Evolutionary conservation across 23 tunicate genomes (phyloP), one percentile per base, ranked within the genome.

Genomic region (Halocynthia aurantium): DNA sequence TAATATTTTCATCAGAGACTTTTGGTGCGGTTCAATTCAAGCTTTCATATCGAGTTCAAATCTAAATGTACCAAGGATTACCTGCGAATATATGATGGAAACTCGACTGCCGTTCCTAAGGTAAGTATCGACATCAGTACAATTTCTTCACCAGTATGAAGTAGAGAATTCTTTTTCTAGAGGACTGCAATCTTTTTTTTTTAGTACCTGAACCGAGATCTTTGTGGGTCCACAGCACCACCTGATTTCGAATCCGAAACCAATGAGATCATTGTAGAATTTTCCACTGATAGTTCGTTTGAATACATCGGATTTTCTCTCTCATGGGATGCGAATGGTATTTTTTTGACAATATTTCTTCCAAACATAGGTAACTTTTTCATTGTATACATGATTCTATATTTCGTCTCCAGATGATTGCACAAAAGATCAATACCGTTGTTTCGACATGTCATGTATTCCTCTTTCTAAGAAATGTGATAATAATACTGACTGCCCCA

Each of bases 231-330:
- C 22, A 10, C 49, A 54, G 62, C 78, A 54, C 78, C 78, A 17
- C 6, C 56, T 53, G 57, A 74, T 54, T 52, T 74, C 6, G 78
- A 74, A 74, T 10, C 60, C 0, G 8, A 53, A 8, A 49, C 60
- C n/a, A 74, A 74, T 53, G 15, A 22, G 8, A 54, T 74, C 11
- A 74, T 74, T 10, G 22, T 54, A 52, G 78, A 74, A 54, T 74
- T 74, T 44, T 56, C n/a, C 22, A 54, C 78, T 12, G 62, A 74
- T 54, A 17, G 56, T 10, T 0, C 50, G 15, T 74, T 74, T 54
- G 78, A 74, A 54, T 62, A n/a, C 31, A 64, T 18, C 20, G 78
- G 78, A 54, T 74, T 74, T 74, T 74, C 78, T 0, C 6, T 74
- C 10, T 18, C 56, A 49, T 74, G 78, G 78, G 31, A 5, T 22